These are phyloP conservation scores for Nestor notabilis DNA, from an alignment of 2,113 vertebrate genomes.

Conservation along the genomic window DNA sequence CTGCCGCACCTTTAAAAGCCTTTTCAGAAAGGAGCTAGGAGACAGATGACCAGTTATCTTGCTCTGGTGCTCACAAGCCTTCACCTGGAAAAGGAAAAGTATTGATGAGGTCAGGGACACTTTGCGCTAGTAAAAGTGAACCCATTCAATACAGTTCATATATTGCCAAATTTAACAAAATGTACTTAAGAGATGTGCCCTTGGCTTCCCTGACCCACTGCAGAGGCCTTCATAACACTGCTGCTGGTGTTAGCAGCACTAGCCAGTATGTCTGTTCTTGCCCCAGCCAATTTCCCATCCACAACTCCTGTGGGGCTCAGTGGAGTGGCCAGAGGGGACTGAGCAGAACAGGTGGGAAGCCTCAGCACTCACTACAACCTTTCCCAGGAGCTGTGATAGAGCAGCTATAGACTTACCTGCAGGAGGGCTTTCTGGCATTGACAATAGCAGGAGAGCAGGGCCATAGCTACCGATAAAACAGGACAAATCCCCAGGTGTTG, in stretches of 20 bases:
- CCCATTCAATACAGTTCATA: neutral
- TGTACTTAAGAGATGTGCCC: rapidly evolving
- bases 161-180: neutral
- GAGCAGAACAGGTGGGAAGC: neutral
- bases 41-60: neutral
- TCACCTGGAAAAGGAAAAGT: neutral
- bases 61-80: neutral
- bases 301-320: neutral
- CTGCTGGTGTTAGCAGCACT: neutral
- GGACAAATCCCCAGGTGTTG: neutral
- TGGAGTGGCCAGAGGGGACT: neutral
- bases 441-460: neutral
- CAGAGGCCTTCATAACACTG: neutral
- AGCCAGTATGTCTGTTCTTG: neutral
- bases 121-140: neutral
- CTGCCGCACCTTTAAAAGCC: neutral
- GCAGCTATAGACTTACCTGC: neutral
- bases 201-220: neutral
- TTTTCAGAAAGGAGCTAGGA: neutral
- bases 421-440: neutral
- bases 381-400: neutral
- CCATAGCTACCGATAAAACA: neutral
- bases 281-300: neutral
- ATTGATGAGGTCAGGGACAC: neutral
- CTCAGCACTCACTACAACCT: neutral